Base-by-base conservation (phyloP, 2,888 invertebrate genomes). In the Galeruca laticollis region DNA sequence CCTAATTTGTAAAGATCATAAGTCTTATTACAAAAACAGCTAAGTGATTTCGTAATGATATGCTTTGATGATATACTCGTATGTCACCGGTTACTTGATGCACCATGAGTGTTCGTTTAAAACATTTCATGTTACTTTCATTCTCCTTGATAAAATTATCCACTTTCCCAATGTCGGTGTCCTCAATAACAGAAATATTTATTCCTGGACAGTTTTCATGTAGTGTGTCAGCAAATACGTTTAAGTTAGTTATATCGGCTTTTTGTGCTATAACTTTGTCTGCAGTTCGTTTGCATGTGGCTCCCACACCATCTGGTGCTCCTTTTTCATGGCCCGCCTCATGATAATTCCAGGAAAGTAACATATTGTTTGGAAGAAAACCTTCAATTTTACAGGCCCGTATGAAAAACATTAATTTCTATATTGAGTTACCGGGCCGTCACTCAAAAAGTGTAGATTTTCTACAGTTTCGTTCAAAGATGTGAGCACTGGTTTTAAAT, bases 281-380 rank as follows among this genome's bases (percentile, higher is more conserved):
- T n/a, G n/a, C n/a, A n/a, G n/a, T n/a, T n/a, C n/a, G n/a, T n/a
- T n/a, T n/a, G n/a, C n/a, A n/a, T n/a, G n/a, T n/a, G n/a, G n/a
- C n/a, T n/a, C n/a, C n/a, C n/a, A n/a, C n/a, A n/a, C n/a, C n/a
- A n/a, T n/a, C n/a, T n/a, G n/a, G n/a, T 52, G 81, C 80, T 31
- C 81, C 81, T 66, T 82, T 82, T 2, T 82, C 81, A 68, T 81
- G 81, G 5, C 82, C 81, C 51, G 78, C 73, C 69, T 80, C 78
- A 68, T 75, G 76, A 71, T 73, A 82, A 66, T 81, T 79, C 79
- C 80, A 82, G 13, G 76, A 75, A 60, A 69, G 76, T 33, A 68
- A 60, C 21, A 33, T 33, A 6, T 72, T 60, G 64, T 76, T 73
- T 60, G 79, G 80, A 52, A 70, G 73, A 33, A 77, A 63, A n/a